Conservation (phyloP, 2,888 invertebrate genomes). For the Pristionchus entomophagus region DNA sequence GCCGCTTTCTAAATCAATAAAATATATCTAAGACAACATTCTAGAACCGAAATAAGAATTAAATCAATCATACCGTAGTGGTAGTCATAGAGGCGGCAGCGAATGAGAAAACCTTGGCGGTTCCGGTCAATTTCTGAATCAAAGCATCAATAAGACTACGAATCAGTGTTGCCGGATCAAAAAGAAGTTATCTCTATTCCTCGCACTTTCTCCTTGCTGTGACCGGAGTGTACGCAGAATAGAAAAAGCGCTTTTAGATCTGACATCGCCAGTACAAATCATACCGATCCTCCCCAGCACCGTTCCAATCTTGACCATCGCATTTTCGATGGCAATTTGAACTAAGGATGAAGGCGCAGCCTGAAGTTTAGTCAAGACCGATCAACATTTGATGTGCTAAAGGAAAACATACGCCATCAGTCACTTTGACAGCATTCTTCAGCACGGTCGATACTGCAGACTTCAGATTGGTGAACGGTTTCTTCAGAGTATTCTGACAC, state of each 20-base stretch:
- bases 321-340: not conserved
- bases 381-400: too few relatives aligned
- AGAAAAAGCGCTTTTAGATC: too few relatives aligned
- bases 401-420: not conserved
- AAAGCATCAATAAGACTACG: not conserved
- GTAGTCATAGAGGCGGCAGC: not conserved
- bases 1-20: too few relatives aligned
- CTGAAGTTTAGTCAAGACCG: not conserved
- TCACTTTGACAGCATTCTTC: not conserved
- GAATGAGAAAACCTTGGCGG: not conserved
- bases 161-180: not conserved
- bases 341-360: not conserved
- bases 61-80: not conserved
- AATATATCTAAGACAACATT: too few relatives aligned
- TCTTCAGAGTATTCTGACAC: constrained; percentile 2
- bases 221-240: too few relatives aligned
- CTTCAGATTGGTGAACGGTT: constrained; percentile 4
- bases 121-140: not conserved
- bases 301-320: not conserved
- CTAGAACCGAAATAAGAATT: too few relatives aligned
- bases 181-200: too few relatives aligned
- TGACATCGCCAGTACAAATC: too few relatives aligned
- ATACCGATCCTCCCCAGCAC: not conserved
- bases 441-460: not conserved
- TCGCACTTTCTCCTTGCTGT: too few relatives aligned